Conservation (phyloP, 2,113 vertebrate species). For the Strix aluco region DNA sequence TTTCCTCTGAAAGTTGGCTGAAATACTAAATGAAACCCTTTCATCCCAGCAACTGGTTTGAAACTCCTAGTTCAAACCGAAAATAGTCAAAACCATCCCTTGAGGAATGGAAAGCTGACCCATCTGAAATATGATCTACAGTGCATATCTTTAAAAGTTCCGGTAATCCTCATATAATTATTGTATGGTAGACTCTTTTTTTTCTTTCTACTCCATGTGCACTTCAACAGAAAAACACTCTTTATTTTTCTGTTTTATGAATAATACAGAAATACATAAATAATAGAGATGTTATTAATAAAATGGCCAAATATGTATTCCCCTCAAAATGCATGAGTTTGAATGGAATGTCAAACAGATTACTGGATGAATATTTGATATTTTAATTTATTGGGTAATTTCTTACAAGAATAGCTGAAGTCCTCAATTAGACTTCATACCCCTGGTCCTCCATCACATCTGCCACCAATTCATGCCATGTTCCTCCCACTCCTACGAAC, state of each 20-base stretch:
- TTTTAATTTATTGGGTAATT: slow-evolving; percentile 31
- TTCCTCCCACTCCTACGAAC: neutral
- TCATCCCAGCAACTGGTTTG: neutral
- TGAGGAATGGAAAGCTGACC: neutral
- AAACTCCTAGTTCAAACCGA: neutral
- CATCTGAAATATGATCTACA: neutral
- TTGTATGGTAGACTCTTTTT: neutral
- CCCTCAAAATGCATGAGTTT: slow-evolving; percentile 2
- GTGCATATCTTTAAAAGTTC: neutral
- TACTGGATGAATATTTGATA: slow-evolving; percentile 52
- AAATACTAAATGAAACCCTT: neutral
- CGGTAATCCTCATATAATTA: neutral
- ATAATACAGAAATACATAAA: slow-evolving; percentile 48
- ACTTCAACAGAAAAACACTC: neutral
- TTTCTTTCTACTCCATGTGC: neutral
- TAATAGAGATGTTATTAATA: slow-evolving; percentile 47
- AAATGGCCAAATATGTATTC: neutral
- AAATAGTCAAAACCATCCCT: neutral
- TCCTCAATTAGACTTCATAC: neutral
- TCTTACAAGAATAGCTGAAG: neutral
- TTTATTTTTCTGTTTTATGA: slow-evolving; percentile 44
- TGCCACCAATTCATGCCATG: neutral
- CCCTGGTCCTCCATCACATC: neutral
- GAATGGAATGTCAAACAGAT: slow-evolving; percentile 27
- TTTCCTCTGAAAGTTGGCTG: neutral